phyloP scores from a whole-genome alignment of 2,113 vertebrate genomes.

The Nibea albiflora region DNA sequence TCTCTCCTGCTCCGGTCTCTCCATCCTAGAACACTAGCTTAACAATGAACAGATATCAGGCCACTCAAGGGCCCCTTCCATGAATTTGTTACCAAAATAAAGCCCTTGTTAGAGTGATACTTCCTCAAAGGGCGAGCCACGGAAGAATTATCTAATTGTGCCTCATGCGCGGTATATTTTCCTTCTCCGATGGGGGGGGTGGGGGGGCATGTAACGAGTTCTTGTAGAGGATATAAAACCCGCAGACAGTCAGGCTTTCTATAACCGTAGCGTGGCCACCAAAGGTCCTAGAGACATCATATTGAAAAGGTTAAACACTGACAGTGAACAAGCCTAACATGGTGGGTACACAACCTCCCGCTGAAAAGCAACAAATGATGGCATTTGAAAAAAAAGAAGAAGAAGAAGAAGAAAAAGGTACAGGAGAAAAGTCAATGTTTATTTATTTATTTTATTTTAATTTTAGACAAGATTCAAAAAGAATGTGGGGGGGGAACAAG shows the following conservation, averaged over 20 bases:
- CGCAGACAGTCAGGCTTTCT: constrained; percentile 57
- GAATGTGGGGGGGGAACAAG: constrained; percentile 37
- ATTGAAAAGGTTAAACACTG: constrained; percentile 83
- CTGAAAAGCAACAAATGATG: constrained; percentile 72
- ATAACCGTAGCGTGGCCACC: constrained; percentile 56
- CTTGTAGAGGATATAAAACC: constrained; percentile 42
- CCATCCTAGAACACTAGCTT: constrained; percentile 46
- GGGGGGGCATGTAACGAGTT: constrained; percentile 36
- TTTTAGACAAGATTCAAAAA: constrained; percentile 42
- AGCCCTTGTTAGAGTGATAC: constrained; percentile 29
- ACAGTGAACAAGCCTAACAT: constrained; percentile 78
- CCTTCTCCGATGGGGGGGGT: not conserved
- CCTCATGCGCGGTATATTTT: constrained; percentile 7
- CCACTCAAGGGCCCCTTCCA: constrained; percentile 38
- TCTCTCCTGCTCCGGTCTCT: constrained; percentile 59
- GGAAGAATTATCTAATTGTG: constrained; percentile 42
- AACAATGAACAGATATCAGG: constrained; percentile 55
- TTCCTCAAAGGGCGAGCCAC: constrained; percentile 32
- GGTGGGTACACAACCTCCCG: constrained; percentile 75
- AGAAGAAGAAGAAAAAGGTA: not conserved
- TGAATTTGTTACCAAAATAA: constrained; percentile 65
- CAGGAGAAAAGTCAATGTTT: constrained; percentile 19
- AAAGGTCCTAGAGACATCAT: constrained; percentile 75
- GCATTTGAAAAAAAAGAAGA: constrained; percentile 59
- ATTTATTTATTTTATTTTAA: constrained; percentile 27